phyloP scores from a whole-genome alignment of 2,797 vertebrate species.

The Petrocephalus sullivani region DNA sequence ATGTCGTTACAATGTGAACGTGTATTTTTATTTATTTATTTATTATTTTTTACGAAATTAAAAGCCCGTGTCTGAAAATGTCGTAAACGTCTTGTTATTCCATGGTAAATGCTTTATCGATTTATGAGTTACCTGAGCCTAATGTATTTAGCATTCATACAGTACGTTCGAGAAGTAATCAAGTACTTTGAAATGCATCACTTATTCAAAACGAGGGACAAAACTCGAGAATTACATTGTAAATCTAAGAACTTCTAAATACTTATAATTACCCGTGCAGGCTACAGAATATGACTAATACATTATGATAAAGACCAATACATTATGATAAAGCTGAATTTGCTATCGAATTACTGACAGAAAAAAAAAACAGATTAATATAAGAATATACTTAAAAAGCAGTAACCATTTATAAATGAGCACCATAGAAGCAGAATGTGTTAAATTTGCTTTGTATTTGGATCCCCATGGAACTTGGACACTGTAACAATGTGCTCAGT shows the following conservation, averaged over 20 bases:
- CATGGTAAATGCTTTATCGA: neutral
- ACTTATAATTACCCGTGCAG: neutral
- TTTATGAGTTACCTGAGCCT: neutral
- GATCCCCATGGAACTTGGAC: neutral
- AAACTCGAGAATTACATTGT: neutral
- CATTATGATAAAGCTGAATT: neutral
- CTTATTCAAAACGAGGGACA: neutral
- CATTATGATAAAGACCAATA: neutral
- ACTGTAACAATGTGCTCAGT: neutral
- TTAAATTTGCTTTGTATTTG: neutral
- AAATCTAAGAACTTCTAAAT: neutral
- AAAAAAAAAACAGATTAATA: neutral
- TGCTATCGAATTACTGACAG: neutral
- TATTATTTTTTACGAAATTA: conserved; percentile 30
- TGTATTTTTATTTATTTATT: conserved; percentile 17
- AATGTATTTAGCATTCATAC: neutral
- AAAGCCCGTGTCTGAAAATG: conserved; percentile 22
- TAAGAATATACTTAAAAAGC: neutral
- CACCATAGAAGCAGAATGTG: neutral
- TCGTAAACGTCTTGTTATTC: conserved; percentile 22
- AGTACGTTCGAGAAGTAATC: neutral
- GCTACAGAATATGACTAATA: neutral
- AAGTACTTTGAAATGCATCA: neutral
- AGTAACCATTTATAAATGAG: neutral
- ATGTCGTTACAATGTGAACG: conserved; percentile 27